Conservation (phyloP, 2,888 invertebrate species). For the Argyresthia goedartella region DNA sequence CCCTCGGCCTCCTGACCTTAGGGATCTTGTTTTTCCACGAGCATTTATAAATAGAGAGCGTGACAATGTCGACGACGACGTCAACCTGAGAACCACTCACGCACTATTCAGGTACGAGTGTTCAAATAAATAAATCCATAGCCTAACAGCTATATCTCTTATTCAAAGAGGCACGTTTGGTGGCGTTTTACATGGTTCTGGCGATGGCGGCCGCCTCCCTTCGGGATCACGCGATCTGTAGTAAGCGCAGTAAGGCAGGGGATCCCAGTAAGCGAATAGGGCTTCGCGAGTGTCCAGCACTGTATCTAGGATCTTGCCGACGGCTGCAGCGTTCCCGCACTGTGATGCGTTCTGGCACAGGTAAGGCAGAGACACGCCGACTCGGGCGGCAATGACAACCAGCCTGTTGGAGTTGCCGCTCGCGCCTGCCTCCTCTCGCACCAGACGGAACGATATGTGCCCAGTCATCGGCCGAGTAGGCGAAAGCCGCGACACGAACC, state of each 20-base stretch:
- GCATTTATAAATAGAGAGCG: constrained; percentile 16
- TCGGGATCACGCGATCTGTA: constrained; percentile 83
- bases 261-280: constrained; percentile 87
- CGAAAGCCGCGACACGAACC: constrained; percentile 76
- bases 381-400: constrained; percentile 74
- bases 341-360: constrained; percentile 79
- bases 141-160: constrained; percentile 12
- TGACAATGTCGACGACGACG: constrained; percentile 4
- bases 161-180: constrained; percentile 60
- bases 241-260: constrained; percentile 87
- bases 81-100: constrained; percentile 40
- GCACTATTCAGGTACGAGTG: constrained; percentile 67
- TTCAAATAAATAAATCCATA: constrained; percentile 41
- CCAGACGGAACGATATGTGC: constrained; percentile 83
- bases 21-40: constrained; percentile 1
- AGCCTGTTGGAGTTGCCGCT: constrained; percentile 49
- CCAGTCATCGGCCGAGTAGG: constrained; percentile 79
- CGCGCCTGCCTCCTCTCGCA: constrained; percentile 70
- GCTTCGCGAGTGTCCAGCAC: constrained; percentile 85
- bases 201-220: constrained; percentile 53
- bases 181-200: constrained; percentile 69
- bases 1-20: constrained; percentile 29
- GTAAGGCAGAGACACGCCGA: constrained; percentile 85
- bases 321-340: constrained; percentile 73
- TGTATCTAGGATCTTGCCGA: constrained; percentile 74